Percentiles rank a stretch among this genome's conserved stretches.
Conservation (phyloP, 2,888 invertebrate species). For the Scrobipalpa atriplicella region DNA sequence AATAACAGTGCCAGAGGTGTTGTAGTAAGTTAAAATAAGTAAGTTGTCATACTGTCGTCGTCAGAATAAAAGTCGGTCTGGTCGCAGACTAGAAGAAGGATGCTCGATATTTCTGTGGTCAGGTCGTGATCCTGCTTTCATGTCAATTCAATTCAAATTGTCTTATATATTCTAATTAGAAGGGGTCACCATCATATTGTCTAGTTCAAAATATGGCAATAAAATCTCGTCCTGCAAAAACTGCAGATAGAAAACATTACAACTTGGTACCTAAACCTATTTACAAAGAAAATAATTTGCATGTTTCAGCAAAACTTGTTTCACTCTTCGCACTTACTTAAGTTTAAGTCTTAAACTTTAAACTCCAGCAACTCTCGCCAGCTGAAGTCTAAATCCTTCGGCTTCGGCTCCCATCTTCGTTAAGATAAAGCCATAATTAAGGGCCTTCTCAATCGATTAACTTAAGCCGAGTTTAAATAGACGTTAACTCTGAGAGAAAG, state of each 20-base stretch:
- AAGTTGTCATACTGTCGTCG: too few species aligned
- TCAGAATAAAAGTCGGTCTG: not conserved
- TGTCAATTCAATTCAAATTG: too few species aligned
- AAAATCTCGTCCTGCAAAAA: too few species aligned
- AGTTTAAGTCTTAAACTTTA: conserved; percentile 41
- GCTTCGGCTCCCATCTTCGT: conserved; percentile 68
- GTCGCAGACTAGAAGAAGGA: not conserved
- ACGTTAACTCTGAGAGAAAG: conserved; percentile 81
- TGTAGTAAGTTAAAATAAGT: not conserved
- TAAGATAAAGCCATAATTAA: conserved; percentile 82
- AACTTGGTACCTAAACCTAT: too few species aligned
- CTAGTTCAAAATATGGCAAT: too few species aligned
- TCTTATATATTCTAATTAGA: too few species aligned
- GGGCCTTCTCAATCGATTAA: conserved; percentile 82
- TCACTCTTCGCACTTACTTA: not conserved
- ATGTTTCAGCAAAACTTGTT: not conserved
- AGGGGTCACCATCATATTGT: too few species aligned
- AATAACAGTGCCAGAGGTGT: not conserved
- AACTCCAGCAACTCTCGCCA: conserved; percentile 51
- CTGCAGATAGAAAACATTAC: too few species aligned
- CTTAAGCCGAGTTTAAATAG: conserved; percentile 81
- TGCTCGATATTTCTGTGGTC: too few species aligned
- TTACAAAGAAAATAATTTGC: not conserved
- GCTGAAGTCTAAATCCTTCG: conserved; percentile 35
- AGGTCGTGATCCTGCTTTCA: too few species aligned